Percentiles rank a stretch among this genome's conserved stretches.
phyloP scores from a whole-genome alignment of 2,797 vertebrate species.

The Pangasius macronema region DNA sequence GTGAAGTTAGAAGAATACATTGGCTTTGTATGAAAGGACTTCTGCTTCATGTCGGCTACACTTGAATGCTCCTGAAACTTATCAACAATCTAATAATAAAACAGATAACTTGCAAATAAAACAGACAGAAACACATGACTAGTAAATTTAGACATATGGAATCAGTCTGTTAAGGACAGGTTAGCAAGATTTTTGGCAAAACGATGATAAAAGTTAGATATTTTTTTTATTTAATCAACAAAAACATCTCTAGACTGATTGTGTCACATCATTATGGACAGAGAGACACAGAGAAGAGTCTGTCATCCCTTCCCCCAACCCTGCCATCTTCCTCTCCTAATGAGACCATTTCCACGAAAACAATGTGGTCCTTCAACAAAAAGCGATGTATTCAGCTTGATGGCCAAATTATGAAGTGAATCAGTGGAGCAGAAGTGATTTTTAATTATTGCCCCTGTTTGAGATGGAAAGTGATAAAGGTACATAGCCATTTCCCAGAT shows the following conservation, averaged over 20 bases:
- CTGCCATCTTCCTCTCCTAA: constrained; percentile 72
- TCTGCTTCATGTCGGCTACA: not conserved
- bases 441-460: constrained; percentile 89
- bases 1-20: not conserved
- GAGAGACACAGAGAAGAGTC: constrained; percentile 71
- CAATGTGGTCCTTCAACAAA: constrained; percentile 83
- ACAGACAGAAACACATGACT: not conserved
- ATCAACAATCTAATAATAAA: constrained; percentile 9
- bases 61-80: not conserved
- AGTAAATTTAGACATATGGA: not conserved
- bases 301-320: constrained; percentile 66
- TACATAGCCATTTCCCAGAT: constrained; percentile 83
- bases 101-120: not conserved
- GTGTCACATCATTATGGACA: constrained; percentile 74
- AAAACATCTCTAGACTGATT: constrained; percentile 37
- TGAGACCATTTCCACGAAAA: constrained; percentile 82
- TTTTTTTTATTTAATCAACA: not conserved
- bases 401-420: constrained; percentile 87
- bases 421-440: constrained; percentile 89
- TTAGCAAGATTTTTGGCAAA: not conserved
- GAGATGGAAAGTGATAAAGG: constrained; percentile 76
- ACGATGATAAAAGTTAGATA: not conserved
- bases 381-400: constrained; percentile 82
- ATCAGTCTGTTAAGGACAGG: not conserved
- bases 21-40: not conserved